Evolutionary conservation across 1,140 invertebrate genomes (phyloP).

Genomic region (Drosophila arawakana): DNA sequence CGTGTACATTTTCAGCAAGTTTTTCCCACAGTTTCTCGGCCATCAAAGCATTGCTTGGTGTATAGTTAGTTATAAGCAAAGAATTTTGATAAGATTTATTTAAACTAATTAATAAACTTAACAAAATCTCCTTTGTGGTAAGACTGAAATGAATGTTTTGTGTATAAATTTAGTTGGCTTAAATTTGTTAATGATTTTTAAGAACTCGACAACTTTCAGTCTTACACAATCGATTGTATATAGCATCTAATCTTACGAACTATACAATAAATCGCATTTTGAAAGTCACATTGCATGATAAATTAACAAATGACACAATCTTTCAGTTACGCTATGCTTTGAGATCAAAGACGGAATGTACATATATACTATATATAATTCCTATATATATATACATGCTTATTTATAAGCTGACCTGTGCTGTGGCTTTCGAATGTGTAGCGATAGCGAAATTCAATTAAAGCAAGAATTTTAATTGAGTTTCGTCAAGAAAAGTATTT

Average conservation of each 20-base stretch:
- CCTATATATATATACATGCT: slow-evolving; percentile 8
- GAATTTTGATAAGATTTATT: slow-evolving; percentile 43
- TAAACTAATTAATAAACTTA: slow-evolving; percentile 30
- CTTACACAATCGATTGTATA: slow-evolving; percentile 29
- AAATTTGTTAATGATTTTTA: neutral
- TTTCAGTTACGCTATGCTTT: slow-evolving; percentile 19
- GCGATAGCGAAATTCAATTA: slow-evolving; percentile 46
- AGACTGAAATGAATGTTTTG: slow-evolving; percentile 27
- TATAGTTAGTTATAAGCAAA: slow-evolving; percentile 54
- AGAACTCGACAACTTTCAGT: slow-evolving; percentile 28
- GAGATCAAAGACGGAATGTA: slow-evolving; percentile 10
- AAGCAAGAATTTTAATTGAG: slow-evolving; percentile 40
- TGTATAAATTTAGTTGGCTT: slow-evolving; percentile 2
- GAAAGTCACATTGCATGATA: slow-evolving; percentile 60
- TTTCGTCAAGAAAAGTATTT: slow-evolving; percentile 1
- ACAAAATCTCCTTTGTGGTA: slow-evolving; percentile 20
- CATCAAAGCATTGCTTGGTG: slow-evolving; percentile 35
- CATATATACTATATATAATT: too few relatives aligned
- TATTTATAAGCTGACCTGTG: slow-evolving; percentile 12
- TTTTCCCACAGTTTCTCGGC: slow-evolving; percentile 41
- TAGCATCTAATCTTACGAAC: slow-evolving; percentile 13
- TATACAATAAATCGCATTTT: slow-evolving; percentile 25
- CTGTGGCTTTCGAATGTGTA: slow-evolving; percentile 59
- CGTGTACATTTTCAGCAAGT: neutral
- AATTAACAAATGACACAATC: slow-evolving; percentile 28